Base-by-base conservation (phyloP, 2,797 vertebrate species). In the Molothrus aeneus region DNA sequence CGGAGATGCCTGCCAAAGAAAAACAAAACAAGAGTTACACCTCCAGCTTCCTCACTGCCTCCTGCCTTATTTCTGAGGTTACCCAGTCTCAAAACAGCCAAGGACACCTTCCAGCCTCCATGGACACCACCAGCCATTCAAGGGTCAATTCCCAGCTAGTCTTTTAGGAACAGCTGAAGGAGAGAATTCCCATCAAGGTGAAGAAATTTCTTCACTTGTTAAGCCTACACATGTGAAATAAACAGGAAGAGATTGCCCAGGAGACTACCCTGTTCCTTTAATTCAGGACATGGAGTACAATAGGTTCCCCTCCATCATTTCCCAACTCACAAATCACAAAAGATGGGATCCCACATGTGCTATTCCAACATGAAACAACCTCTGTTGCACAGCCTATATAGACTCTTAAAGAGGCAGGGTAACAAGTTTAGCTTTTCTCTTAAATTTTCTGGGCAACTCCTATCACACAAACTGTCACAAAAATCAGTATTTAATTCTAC, bases 1-100 rank as follows among this genome's bases (percentile, higher is more conserved):
- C 99, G 0, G 99, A 99, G 96, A 99, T 99, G 63, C 98, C 99
- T 99, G 96, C 19, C 40, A 95, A 94, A 79, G 2, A 8, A 80
- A 79, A 91, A 56, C 63, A 75, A 26, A 57, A 22, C 24, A 92
- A 92, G 12, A 79, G 50, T 96, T 92, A 94, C 21, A 89, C 4
- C n/a, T 59, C 29, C 65, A 87, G 28, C 61, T 71, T 79, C 43
- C n/a, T 26, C 42, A 47, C 2, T 20, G 24, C 19, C 28, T 15
- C 0, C 0, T 73, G 56, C 14, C 31, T 72, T 26, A 21, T 38
- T 88, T 50, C 74, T 60, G n/a, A 72, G 11, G 40, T 65, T 19
- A 38, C 3, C 11, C 11, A 5, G 22, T 12, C 17, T 72, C 31
- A 11, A 54, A 80, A 45, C 13, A 64, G 24, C 2, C 48, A 69